Base-by-base conservation (phyloP, 2,888 invertebrate genomes). In the Fissipunctia ypsillon region DNA sequence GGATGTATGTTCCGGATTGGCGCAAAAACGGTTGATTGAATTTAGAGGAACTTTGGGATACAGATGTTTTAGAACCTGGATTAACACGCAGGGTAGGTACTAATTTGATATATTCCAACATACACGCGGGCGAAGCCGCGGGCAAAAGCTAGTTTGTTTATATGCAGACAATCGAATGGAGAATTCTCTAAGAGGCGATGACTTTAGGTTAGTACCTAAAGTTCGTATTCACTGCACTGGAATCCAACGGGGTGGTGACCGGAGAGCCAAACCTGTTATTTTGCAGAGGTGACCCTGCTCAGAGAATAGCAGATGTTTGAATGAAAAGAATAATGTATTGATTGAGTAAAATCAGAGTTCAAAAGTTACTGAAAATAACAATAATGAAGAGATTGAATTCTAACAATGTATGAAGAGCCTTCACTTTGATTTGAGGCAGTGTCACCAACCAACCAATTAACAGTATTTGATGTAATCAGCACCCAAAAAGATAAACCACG, bases 211-310 rank as follows among this genome's bases (percentile, higher is more conserved):
- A n/a, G n/a, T n/a, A n/a, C n/a, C n/a, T n/a, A n/a, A n/a, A n/a
- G n/a, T n/a, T n/a, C n/a, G n/a, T 19, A 2, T 9, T 28, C 66
- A 52, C 9, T 28, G 43, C 10, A 28, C 12, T 28, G 16, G 16
- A 43, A 16, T 52, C 22, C 7, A 43, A 12, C 9, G 19, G 43
- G 70, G 69, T 52, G n/a, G 5, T 28, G 50, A 59, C 59, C 35
- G 14, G 14, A 38, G 3, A 35, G 2, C 1, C 3, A 50, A 69
- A 78, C 50, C 50, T 7, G 70, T 59, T 74, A 43, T 59, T 43
- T 38, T 16, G 14, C 38, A 45, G 12, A 45, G 22, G 19, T 54
- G 43, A 74, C 25, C 31, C n/a, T 31, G 31, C 14, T 69, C 9
- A 19, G 19, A 28, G 7, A n/a, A 69, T 22, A 16, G 4, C 38